Evolutionary conservation across 2,797 vertebrate genomes (phyloP).

Genomic region (Enteromius viviparus): DNA sequence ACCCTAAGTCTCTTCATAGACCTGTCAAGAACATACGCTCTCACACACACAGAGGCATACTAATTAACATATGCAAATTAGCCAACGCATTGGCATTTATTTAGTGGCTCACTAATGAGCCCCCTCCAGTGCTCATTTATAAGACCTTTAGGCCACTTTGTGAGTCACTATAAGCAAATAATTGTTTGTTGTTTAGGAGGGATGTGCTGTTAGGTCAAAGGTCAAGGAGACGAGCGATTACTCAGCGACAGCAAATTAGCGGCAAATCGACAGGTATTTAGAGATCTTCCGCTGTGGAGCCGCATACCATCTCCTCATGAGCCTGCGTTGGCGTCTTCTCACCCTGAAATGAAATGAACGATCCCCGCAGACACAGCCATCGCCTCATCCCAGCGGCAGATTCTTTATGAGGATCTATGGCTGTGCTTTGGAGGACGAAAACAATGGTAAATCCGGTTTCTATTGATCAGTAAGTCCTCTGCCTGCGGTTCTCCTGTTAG

Average conservation of each 20-base stretch:
- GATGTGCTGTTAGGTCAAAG: neutral
- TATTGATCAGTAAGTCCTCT: conserved; percentile 73
- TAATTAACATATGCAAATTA: conserved; percentile 38
- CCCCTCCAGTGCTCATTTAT: conserved; percentile 2
- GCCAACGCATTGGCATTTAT: neutral
- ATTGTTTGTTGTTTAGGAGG: neutral
- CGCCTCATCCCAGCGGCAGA: conserved; percentile 56
- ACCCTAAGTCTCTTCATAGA: neutral
- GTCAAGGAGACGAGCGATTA: conserved; percentile 63
- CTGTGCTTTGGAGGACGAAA: conserved; percentile 73
- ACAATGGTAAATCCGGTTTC: conserved; percentile 77
- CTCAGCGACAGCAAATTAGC: conserved; percentile 65
- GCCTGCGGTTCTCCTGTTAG: conserved; percentile 55
- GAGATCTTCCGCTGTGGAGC: conserved; percentile 50
- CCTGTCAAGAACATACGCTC: neutral
- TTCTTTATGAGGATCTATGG: conserved; percentile 69
- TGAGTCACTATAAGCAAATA: conserved; percentile 7
- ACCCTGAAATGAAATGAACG: conserved; percentile 68
- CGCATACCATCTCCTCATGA: conserved; percentile 56
- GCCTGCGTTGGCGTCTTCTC: conserved; percentile 28
- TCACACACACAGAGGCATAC: neutral
- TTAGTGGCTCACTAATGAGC: conserved; percentile 19
- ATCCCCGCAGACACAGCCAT: conserved; percentile 23
- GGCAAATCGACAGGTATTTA: conserved; percentile 18
- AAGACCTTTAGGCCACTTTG: neutral